These are phyloP conservation scores for Melanaphis sacchari DNA, from an alignment of 1,140 invertebrate species.

Conservation along the genomic window DNA sequence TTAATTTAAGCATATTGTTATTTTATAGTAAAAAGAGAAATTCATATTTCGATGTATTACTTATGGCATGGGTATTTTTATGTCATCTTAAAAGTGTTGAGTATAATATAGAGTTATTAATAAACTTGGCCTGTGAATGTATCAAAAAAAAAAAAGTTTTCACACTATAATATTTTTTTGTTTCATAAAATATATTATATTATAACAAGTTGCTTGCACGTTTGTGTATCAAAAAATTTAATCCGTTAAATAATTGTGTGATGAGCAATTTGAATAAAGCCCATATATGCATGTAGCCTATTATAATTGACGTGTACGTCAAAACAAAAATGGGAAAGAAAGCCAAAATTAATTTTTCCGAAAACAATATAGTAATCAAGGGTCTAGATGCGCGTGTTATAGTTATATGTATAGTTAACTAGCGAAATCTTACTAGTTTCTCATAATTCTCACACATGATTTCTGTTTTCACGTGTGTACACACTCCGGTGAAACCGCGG, in stretches of 20 bases:
- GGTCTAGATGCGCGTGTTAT: neutral
- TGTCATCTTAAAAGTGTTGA: neutral
- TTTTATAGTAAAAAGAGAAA: neutral
- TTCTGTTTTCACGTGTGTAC: constrained; percentile 39
- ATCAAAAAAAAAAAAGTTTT: neutral
- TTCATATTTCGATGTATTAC: neutral
- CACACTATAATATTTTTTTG: neutral
- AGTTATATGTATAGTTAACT: neutral
- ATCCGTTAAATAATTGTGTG: neutral
- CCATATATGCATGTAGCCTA: neutral
- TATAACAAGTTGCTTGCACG: neutral
- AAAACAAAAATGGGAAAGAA: constrained; percentile 11
- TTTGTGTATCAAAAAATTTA: neutral
- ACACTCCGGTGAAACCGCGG: constrained; percentile 1
- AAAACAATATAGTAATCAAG: neutral
- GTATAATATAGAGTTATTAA: neutral
- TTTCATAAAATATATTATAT: neutral
- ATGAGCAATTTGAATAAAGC: neutral
- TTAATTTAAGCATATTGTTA: constrained; percentile 11
- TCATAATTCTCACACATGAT: constrained; percentile 54
- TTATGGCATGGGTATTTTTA: neutral
- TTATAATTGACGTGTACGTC: neutral
- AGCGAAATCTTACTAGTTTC: constrained; percentile 36
- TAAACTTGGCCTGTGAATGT: too few species aligned
- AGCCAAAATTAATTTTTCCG: neutral